Evolutionary conservation across 30 jellyfish, hydroid and myxozoan species (phyloP), one percentile per base, ranked within the genome.

Genomic region (Haliclystus octoradiatus): DNA sequence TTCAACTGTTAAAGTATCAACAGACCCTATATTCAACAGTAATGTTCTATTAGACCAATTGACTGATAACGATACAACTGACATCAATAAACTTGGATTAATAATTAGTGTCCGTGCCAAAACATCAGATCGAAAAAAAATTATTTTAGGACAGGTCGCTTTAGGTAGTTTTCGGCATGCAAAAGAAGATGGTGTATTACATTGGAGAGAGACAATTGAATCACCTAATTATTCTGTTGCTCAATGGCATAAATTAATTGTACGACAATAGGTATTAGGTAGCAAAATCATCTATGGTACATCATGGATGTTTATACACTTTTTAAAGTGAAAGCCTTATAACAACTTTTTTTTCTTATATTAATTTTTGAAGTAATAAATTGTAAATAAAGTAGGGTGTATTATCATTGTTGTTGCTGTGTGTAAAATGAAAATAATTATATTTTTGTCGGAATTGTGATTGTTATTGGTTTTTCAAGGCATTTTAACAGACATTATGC

Each of bases 71-170:
- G 73, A 30, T 9, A 2, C 73, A 30, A 68, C 23, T 19, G 19
- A 64, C 50, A 69, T 70, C 0, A 33, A 63, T 63, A 66, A 49
- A 69, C 24, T 40, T n/a, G 34, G 72, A 65, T 33, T 82, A 0
- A 47, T 82, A 40, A 68, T 84, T 0, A 71, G 65, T n/a, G 61
- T 62, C 35, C 73, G 77, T 2, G 24, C 61, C 78, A 65, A 84
- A 52, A 35, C 88, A 66, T 83, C 78, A 28, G 94, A 80, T 2
- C 79, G 85, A 40, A 79, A 73, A 70, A 71, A 84, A 63, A 85
- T 94, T 15, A 68, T 82, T 69, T 28, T 89, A 47, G 98, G 98
- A 15, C 85, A 87, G n/a, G 74, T 70, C 35, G 26, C 53, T 13
- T 2, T 89, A 23, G 98, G 98, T 23, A 40, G 57, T 40, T 40